phyloP scores from a whole-genome alignment of 2,113 vertebrate genomes.

The Piprites chloris region DNA sequence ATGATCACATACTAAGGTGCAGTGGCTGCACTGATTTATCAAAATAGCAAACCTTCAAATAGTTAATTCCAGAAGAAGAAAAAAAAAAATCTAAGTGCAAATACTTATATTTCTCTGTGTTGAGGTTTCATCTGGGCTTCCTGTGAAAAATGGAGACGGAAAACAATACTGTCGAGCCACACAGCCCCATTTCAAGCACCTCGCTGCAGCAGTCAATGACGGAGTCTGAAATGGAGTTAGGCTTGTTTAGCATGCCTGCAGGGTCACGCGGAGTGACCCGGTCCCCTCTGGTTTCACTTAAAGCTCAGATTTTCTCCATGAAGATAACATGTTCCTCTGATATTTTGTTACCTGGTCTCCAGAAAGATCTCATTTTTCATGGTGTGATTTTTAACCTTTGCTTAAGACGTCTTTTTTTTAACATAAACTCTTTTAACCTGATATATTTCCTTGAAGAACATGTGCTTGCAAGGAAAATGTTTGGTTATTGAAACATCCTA shows the following conservation, averaged over 20 bases:
- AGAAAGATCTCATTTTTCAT: constrained; percentile 48
- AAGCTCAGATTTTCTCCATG: constrained; percentile 40
- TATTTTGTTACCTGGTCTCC: constrained; percentile 46
- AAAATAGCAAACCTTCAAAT: constrained; percentile 16
- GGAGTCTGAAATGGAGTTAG: constrained; percentile 46
- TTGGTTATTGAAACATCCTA: not conserved
- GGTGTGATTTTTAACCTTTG: constrained; percentile 44
- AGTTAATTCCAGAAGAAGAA: not conserved
- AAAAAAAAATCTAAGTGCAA: not conserved
- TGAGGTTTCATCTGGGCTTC: constrained; percentile 27
- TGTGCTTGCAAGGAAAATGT: not conserved
- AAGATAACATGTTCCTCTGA: constrained; percentile 38
- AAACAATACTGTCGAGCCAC: constrained; percentile 33
- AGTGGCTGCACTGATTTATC: constrained; percentile 6
- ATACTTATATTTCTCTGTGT: constrained; percentile 22
- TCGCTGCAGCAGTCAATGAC: not conserved
- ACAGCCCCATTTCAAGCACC: constrained; percentile 58
- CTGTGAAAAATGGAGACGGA: constrained; percentile 39
- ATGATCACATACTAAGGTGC: not conserved
- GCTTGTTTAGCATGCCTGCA: constrained; percentile 27
- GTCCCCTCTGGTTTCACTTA: constrained; percentile 63
- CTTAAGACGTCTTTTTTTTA: constrained; percentile 2
- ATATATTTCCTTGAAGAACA: not conserved
- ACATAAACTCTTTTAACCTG: constrained; percentile 9
- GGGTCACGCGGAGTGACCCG: constrained; percentile 45